Conservation (phyloP, 2,797 vertebrate genomes). For the Mormyrops boulengeri region DNA sequence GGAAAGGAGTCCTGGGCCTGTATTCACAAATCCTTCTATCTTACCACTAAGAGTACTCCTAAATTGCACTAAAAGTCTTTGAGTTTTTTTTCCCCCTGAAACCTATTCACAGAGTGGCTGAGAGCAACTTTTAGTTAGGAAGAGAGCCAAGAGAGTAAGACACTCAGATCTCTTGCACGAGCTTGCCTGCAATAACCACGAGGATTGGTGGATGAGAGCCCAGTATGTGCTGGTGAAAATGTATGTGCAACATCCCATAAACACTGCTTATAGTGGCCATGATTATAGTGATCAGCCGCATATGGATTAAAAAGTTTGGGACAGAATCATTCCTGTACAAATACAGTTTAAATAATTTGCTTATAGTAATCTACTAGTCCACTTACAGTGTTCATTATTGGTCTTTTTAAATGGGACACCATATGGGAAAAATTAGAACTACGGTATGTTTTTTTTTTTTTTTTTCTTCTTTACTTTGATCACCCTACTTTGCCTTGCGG, state of each 20-base stretch:
- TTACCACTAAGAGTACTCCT: neutral
- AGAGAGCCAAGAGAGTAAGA: neutral
- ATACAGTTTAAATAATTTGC: neutral
- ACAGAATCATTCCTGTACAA: neutral
- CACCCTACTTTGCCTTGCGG: neutral
- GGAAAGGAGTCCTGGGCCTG: neutral
- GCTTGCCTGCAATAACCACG: neutral
- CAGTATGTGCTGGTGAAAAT: neutral
- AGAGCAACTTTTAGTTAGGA: neutral
- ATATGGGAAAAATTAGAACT: neutral
- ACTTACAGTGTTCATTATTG: neutral
- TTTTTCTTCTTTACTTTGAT: neutral
- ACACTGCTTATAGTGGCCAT: neutral
- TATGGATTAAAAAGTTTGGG: neutral
- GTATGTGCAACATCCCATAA: neutral
- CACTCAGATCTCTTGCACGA: neutral
- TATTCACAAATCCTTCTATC: neutral
- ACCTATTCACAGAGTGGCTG: neutral
- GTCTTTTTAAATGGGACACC: neutral
- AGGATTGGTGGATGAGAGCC: too few species aligned
- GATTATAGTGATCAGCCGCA: neutral
- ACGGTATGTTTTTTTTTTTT: neutral
- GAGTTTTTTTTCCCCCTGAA: neutral
- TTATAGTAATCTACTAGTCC: neutral
- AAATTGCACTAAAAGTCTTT: neutral